phyloP scores from a whole-genome alignment of 2,888 invertebrate genomes.

The Netelia fuscicornis region DNA sequence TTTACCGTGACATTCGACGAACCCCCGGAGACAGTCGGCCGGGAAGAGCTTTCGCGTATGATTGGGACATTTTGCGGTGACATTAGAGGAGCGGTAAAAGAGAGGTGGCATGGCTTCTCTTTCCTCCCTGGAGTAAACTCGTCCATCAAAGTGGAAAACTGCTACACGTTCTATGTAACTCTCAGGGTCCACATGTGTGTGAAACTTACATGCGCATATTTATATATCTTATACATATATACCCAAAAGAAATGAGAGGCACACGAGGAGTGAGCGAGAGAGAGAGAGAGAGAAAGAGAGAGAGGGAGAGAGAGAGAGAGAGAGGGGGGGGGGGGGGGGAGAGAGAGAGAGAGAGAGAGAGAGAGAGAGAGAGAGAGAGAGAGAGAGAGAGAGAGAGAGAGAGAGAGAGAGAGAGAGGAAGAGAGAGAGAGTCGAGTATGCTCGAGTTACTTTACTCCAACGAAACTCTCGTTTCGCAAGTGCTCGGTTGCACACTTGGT shows the following conservation, averaged over 20 bases:
- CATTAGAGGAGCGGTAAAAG: no score
- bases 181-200: no score
- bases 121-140: no score
- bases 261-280: not conserved
- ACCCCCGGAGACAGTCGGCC: not conserved
- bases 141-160: no score
- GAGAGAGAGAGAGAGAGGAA: not conserved
- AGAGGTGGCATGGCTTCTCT: no score
- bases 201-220: no score
- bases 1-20: not conserved
- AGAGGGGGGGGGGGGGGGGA: not conserved
- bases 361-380: not conserved
- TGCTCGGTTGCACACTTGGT: constrained; percentile 47
- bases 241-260: not conserved
- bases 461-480: constrained; percentile 44
- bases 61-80: no score
- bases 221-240: not conserved
- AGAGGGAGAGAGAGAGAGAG: not conserved
- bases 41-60: not conserved
- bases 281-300: not conserved
- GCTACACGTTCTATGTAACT: no score
- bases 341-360: no score
- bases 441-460: constrained; percentile 50
- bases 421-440: constrained; percentile 24
- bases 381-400: not conserved